Conservation (phyloP, 1,140 invertebrate species). For the Oryzaephilus surinamensis region DNA sequence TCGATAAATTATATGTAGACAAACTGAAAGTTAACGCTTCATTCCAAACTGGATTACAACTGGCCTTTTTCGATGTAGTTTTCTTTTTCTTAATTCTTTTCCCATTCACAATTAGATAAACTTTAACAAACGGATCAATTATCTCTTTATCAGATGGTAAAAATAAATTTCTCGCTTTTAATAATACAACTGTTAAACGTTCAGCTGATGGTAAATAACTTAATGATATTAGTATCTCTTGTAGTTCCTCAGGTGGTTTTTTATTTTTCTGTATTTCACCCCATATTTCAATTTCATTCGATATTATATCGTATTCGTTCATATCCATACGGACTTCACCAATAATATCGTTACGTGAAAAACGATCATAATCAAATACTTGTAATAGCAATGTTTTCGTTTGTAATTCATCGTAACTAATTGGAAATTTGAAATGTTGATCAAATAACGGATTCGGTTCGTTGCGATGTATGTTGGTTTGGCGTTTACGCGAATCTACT, state of each 20-base stretch:
- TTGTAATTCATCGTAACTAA: slow-evolving; percentile 65
- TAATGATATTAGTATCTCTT: slow-evolving; percentile 70
- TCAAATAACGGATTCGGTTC: slow-evolving; percentile 71
- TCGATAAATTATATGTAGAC: slow-evolving; percentile 52
- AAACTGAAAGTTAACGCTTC: slow-evolving; percentile 87
- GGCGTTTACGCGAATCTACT: slow-evolving; percentile 71
- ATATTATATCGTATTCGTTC: slow-evolving; percentile 55
- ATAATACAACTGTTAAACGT: slow-evolving; percentile 67
- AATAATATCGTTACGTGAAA: slow-evolving; percentile 67
- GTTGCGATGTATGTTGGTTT: slow-evolving; percentile 67
- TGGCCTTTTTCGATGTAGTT: slow-evolving; percentile 78
- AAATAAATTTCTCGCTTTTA: slow-evolving; percentile 74
- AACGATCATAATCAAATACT: slow-evolving; percentile 44
- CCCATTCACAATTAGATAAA: slow-evolving; percentile 76
- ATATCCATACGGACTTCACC: slow-evolving; percentile 63
- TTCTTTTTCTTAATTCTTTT: slow-evolving; percentile 82
- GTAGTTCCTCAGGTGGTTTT: slow-evolving; percentile 66
- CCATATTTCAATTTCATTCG: slow-evolving; percentile 65
- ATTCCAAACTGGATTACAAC: slow-evolving; percentile 88
- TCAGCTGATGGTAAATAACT: slow-evolving; percentile 81
- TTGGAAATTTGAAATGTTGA: slow-evolving; percentile 77
- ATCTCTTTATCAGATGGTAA: slow-evolving; percentile 52
- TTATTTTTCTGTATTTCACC: slow-evolving; percentile 64
- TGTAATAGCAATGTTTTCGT: slow-evolving; percentile 64
- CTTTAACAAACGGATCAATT: slow-evolving; percentile 83